Conservation (phyloP, 1,140 invertebrate genomes). For the Drosophila bocqueti region DNA sequence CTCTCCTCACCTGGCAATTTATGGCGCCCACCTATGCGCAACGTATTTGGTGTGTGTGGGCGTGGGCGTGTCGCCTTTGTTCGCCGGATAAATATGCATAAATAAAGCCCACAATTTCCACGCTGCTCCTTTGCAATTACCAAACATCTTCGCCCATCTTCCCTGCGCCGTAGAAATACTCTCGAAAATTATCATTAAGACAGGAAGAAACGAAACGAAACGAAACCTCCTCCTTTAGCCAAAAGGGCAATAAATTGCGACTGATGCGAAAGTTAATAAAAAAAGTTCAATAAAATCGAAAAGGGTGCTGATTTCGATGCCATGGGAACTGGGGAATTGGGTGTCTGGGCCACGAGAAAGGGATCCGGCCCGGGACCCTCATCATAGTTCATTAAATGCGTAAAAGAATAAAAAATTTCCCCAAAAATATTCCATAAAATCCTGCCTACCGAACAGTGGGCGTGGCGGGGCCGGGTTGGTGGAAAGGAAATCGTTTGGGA, state of each 20-base stretch:
- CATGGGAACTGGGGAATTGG: constrained; percentile 55
- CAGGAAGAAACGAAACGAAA: constrained; percentile 1
- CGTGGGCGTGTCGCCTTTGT: constrained; percentile 26
- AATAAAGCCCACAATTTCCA: constrained; percentile 46
- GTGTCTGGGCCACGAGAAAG: constrained; percentile 29
- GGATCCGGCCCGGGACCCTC: constrained; percentile 55
- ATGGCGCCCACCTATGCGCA: constrained; percentile 24
- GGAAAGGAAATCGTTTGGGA: constrained; percentile 11
- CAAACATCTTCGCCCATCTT: constrained; percentile 31
- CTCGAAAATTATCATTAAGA: constrained; percentile 49
- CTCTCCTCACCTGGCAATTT: constrained; percentile 54
- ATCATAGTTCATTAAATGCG: constrained; percentile 84
- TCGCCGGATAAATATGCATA: constrained; percentile 66
- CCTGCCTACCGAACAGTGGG: constrained; percentile 13
- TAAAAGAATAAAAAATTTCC: constrained; percentile 58
- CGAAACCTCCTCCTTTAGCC: neutral
- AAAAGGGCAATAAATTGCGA: constrained; percentile 69
- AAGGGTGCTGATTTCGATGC: constrained; percentile 75
- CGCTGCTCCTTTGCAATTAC: constrained; percentile 42
- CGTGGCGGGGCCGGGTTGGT: neutral
- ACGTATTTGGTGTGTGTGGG: neutral
- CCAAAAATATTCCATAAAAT: constrained; percentile 48
- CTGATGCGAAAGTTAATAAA: constrained; percentile 76
- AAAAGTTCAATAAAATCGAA: constrained; percentile 81
- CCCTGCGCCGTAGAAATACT: constrained; percentile 2